phyloP scores from a whole-genome alignment of 2,113 vertebrate species.

The Melanotaenia duboulayi region DNA sequence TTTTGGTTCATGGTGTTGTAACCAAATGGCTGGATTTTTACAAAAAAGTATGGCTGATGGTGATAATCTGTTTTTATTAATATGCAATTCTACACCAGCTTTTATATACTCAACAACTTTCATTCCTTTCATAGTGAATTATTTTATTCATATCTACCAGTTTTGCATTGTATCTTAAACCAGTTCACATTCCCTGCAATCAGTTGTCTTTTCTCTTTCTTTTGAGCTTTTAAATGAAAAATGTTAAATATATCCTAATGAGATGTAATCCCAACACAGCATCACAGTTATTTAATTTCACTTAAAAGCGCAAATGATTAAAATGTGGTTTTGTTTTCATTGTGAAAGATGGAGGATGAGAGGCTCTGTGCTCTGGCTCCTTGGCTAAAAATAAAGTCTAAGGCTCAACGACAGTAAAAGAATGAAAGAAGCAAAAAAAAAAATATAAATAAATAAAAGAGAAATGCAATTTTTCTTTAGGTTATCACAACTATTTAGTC shows the following conservation, averaged over 20 bases:
- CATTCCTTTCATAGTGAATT: neutral
- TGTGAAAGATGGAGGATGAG: neutral
- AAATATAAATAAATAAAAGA: too few species aligned
- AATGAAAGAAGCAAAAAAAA: too few species aligned
- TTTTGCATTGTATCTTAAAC: too few species aligned
- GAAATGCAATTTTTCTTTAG: too few species aligned
- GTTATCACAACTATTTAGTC: too few species aligned
- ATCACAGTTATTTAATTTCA: neutral
- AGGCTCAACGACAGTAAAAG: too few species aligned
- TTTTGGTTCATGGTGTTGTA: conserved; percentile 10
- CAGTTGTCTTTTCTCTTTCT: neutral
- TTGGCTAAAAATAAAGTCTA: too few species aligned
- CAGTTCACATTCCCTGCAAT: too few species aligned
- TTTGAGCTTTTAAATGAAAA: neutral
- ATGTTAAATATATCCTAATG: neutral
- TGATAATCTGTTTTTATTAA: too few species aligned
- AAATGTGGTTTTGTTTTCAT: neutral
- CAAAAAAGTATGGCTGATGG: neutral
- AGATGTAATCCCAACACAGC: neutral
- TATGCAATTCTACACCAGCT: neutral
- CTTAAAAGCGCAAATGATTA: neutral
- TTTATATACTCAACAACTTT: neutral
- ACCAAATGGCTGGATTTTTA: conserved; percentile 10
- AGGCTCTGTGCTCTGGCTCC: too few species aligned
- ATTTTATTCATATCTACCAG: neutral